phyloP scores from a whole-genome alignment of 2,113 vertebrate genomes.

The Lepisosteus oculatus region DNA sequence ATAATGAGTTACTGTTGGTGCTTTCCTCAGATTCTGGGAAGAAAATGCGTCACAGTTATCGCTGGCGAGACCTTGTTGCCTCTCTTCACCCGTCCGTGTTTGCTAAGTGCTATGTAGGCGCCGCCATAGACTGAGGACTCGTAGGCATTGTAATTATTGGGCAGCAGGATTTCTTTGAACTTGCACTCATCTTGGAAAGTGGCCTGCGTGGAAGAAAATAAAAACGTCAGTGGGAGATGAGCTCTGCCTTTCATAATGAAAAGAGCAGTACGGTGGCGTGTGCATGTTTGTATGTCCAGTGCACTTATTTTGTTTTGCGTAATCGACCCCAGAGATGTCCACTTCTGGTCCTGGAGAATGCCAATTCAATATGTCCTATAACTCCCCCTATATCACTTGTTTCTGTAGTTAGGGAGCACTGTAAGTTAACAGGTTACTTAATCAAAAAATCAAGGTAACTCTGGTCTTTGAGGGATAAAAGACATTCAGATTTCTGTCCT shows the following conservation, averaged over 20 bases:
- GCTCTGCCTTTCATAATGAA: neutral
- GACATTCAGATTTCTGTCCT: too few species aligned
- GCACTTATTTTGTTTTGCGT: too few species aligned
- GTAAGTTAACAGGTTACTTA: too few species aligned
- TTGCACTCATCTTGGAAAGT: conserved; percentile 92
- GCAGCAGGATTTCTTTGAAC: conserved; percentile 87
- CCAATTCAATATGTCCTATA: too few species aligned
- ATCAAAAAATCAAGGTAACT: too few species aligned
- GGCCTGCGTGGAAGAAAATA: conserved; percentile 59
- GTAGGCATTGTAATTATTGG: conserved; percentile 95
- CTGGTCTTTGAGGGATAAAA: too few species aligned
- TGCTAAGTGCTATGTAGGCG: conserved; percentile 88
- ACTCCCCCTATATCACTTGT: too few species aligned
- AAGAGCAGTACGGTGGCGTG: too few species aligned
- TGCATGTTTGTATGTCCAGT: too few species aligned
- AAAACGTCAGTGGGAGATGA: conserved; percentile 15
- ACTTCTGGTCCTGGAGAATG: too few species aligned
- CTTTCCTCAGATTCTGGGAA: conserved; percentile 82
- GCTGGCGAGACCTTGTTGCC: conserved; percentile 84
- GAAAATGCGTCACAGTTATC: conserved; percentile 95
- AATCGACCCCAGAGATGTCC: too few species aligned
- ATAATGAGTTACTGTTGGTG: conserved; percentile 61
- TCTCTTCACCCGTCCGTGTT: conserved; percentile 83
- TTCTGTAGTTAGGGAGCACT: too few species aligned
- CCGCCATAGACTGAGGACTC: conserved; percentile 78